phyloP scores from a whole-genome alignment of 2,888 invertebrate species.

The Caenorhabditis parvicauda region DNA sequence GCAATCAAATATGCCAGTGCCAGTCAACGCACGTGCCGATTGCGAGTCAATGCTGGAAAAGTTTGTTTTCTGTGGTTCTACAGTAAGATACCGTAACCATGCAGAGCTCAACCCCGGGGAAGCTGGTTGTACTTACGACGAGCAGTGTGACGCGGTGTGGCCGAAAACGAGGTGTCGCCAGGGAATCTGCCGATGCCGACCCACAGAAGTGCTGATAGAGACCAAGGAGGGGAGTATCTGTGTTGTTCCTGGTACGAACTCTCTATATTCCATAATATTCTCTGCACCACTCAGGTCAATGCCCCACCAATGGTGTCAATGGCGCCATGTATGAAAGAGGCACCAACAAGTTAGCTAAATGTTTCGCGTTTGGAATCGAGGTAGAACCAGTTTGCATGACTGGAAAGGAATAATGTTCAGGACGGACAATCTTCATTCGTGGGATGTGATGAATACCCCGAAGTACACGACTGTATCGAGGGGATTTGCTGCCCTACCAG shows the following conservation, averaged over 20 bases:
- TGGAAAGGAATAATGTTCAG: neutral
- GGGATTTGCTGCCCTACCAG: slow-evolving; percentile 55
- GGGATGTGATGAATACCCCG: slow-evolving; percentile 56
- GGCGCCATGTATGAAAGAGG: slow-evolving; percentile 47
- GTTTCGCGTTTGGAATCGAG: slow-evolving; percentile 39
- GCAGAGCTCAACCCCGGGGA: slow-evolving; percentile 51
- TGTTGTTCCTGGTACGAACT: slow-evolving; percentile 36
- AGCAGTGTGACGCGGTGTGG: slow-evolving; percentile 55
- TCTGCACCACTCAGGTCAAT: slow-evolving; percentile 31
- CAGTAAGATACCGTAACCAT: neutral
- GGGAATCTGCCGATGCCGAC: slow-evolving; percentile 43
- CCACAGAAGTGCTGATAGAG: slow-evolving; percentile 24
- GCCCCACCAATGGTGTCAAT: slow-evolving; percentile 50
- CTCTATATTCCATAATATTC: neutral
- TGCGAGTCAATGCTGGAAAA: slow-evolving; percentile 50
- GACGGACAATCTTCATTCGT: slow-evolving; percentile 21
- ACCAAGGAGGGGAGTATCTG: slow-evolving; percentile 56
- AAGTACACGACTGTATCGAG: slow-evolving; percentile 53
- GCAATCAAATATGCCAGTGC: slow-evolving; percentile 43
- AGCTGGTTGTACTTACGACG: slow-evolving; percentile 51
- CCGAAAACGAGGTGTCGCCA: slow-evolving; percentile 31
- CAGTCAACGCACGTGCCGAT: slow-evolving; percentile 36
- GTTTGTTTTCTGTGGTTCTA: slow-evolving; percentile 16
- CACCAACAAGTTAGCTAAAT: slow-evolving; percentile 42
- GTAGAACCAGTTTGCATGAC: neutral